Evolutionary conservation across 53 echinoderm and acorn worm species (phyloP), one percentile per base, ranked within the genome.

Genomic region (Holothuria leucospilota): DNA sequence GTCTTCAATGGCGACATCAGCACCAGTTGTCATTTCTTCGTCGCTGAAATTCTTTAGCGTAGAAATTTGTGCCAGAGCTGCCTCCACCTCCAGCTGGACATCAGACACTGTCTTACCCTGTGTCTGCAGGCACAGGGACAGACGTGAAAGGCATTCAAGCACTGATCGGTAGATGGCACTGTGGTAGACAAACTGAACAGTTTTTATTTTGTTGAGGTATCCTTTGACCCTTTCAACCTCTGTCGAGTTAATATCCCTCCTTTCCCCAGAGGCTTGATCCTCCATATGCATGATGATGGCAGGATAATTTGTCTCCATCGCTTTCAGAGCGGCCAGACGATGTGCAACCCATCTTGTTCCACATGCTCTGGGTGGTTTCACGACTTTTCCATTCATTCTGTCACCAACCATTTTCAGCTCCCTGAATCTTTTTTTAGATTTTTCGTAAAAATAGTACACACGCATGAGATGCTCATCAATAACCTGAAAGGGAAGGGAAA

Each of bases 341-440:
- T 87, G 91, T 24, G 87, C 87, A 29, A 91, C 61, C 87, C 87
- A 84, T 16, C 91, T 16, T 18, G 91, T 91, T 0, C 91, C 91
- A 39, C 87, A 82, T 1, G 40, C 77, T 8, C 84, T 0, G 2
- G 77, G 65, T 83, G 87, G 91, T 66, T 56, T 29, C n/a, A 87
- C n/a, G 5, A 91, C 26, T 14, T 20, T 39, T 52, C 87, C 91
- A 2, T 91, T 77, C 20, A 91, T 63, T 40, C 82, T 61, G 20
- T 81, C 87, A 3, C 71, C 91, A 11, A 73, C 73, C 13, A 56
- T 77, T 8, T 79, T 68, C 2, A 90, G 81, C 39, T 90, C 86
- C 9, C 86, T 46, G 46, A 85, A 21, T 14, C 86, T 28, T 59
- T 90, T 90, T 3, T 79, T 75, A n/a, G 90, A 90, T 38, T 51